phyloP scores from a whole-genome alignment of 2,888 invertebrate species.

The Eulithis testata region DNA sequence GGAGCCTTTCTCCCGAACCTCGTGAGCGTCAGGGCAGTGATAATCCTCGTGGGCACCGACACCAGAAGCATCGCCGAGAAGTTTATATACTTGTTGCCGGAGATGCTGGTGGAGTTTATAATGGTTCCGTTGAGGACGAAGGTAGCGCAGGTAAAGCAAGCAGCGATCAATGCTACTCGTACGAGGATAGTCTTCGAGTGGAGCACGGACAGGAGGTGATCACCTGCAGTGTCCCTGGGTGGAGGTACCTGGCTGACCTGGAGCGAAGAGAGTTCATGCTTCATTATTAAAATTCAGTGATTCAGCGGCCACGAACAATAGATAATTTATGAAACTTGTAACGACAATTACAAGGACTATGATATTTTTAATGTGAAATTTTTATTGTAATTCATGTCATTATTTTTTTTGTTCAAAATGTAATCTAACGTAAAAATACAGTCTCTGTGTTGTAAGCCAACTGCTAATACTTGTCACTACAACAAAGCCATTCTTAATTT shows the following conservation, averaged over 20 bases:
- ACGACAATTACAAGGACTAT: too few relatives aligned
- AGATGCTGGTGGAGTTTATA: constrained; percentile 89
- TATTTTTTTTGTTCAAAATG: too few relatives aligned
- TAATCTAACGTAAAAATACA: too few relatives aligned
- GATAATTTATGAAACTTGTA: too few relatives aligned
- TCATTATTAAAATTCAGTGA: too few relatives aligned
- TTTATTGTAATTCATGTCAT: too few relatives aligned
- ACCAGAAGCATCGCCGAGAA: constrained; percentile 87
- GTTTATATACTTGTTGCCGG: constrained; percentile 90
- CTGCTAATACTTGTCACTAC: too few relatives aligned
- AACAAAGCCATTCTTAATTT: too few relatives aligned
- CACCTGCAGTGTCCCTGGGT: constrained; percentile 36
- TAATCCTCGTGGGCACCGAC: constrained; percentile 85
- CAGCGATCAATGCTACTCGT: constrained; percentile 69
- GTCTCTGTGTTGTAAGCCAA: too few relatives aligned
- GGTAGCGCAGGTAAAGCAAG: constrained; percentile 89
- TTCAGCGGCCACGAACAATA: too few relatives aligned
- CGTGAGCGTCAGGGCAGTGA: constrained; percentile 84
- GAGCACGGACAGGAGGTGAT: constrained; percentile 57
- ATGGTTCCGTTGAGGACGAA: constrained; percentile 92
- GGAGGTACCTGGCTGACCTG: constrained; percentile 5
- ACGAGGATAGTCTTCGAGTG: constrained; percentile 65
- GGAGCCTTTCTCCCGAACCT: constrained; percentile 83
- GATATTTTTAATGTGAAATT: too few relatives aligned
- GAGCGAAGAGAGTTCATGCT: too few relatives aligned